Base-by-base conservation (phyloP, 2,113 vertebrate species). In the Centropristis striata region DNA sequence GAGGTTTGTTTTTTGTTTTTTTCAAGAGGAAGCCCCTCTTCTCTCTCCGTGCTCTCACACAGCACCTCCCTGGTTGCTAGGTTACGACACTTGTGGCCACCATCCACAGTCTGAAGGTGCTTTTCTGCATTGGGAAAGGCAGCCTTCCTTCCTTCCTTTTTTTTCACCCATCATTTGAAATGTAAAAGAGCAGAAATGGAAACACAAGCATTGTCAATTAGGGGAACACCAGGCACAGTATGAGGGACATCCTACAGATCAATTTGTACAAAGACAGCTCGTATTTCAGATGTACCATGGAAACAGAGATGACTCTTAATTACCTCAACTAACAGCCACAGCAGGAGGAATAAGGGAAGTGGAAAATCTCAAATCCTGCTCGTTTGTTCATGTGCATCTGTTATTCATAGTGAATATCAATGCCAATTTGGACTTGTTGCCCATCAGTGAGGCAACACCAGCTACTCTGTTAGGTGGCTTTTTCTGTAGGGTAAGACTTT, bases 1-100 rank as follows among this genome's bases (percentile, higher is more conserved):
- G 84, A 25, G 36, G 64, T 47, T 61, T 68, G 69, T 84, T 78
- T 90, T 81, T 77, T 71, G 15, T 78, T 72, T 80, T 85, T 79
- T 87, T 84, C 81, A 76, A 83, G 88, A 90, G 92, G 94, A 92
- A 93, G 87, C 91, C 91, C 93, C 87, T 78, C 90, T 80, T 39
- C 78, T 80, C 72, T 36, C 60, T 82, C 69, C 61, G 15, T 55
- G 32, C 61, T 81, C 84, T 71, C 78, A 63, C 83, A 77, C 89
- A 90, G 92, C 86, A 80, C 90, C 93, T 90, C 89, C 75, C 79
- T 28, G 86, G 95, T 95, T 95, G 94, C 95, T 94, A 95, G 94
- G 95, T 88, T 90, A 95, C 93, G 77, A 85, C 93, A 92, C 90
- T 94, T 88, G 72, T 92, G 81, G 90, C 84, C 85, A 67, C 83